Conservation (phyloP, 2,113 vertebrate genomes). For the Arvicanthis niloticus region DNA sequence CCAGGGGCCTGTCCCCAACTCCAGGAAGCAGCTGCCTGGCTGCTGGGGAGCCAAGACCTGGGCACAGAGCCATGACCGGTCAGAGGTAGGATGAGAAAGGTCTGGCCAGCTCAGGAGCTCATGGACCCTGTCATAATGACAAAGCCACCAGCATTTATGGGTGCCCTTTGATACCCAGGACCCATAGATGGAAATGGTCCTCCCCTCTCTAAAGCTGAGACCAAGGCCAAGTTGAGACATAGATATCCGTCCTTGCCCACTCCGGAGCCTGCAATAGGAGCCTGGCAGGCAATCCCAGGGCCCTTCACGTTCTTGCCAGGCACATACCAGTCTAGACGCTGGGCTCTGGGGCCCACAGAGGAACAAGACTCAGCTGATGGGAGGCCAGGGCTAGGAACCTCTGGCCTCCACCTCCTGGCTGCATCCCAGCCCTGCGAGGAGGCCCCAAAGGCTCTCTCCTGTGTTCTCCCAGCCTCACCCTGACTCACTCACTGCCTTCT, state of each 20-base stretch:
- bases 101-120: neutral
- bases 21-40: neutral
- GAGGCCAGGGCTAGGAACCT: neutral
- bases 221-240: accelerated
- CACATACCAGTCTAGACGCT: neutral
- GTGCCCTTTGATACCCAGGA: neutral
- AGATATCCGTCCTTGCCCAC: neutral
- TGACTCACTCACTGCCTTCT: too few relatives aligned
- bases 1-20: neutral
- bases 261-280: neutral
- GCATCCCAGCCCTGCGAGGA: neutral
- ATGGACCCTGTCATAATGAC: accelerated
- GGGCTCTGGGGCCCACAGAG: neutral
- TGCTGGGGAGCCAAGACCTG: neutral
- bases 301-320: neutral
- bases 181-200: neutral
- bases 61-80: neutral
- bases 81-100: neutral
- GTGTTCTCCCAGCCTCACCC: slow-evolving; percentile 39
- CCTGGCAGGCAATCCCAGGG: neutral
- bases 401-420: slow-evolving; percentile 75
- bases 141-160: neutral
- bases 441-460: slow-evolving; percentile 5
- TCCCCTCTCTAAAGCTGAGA: too few relatives aligned
- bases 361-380: neutral